A percentile compares a stretch with the other conserved stretches of the same genome.
These are phyloP conservation scores for Spodoptera exigua DNA, from an alignment of 2,888 invertebrate genomes.

Conservation along the genomic window DNA sequence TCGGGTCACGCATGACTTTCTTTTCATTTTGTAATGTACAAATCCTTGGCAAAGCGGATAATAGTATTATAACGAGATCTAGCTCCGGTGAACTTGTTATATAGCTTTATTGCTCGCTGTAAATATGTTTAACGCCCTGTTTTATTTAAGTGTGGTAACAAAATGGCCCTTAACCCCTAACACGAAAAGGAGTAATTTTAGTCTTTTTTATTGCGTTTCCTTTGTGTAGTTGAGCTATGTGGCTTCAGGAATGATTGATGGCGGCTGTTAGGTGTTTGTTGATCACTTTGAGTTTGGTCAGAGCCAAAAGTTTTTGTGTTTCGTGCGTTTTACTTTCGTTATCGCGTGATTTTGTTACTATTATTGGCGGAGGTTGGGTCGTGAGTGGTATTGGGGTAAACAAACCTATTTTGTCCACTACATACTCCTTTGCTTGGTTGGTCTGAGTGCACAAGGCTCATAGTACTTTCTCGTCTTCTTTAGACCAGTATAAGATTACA, in stretches of 20 bases:
- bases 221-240: conserved; percentile 49
- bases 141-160: conserved; percentile 35
- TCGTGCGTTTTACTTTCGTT: background rate
- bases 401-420: no score
- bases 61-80: no score
- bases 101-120: conserved; percentile 2
- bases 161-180: conserved; percentile 32
- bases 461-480: no score
- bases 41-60: no score
- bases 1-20: no score
- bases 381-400: no score
- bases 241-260: conserved; percentile 52
- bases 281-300: conserved; percentile 23
- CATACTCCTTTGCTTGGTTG: no score
- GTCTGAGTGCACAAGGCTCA: no score
- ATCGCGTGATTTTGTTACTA: background rate
- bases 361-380: background rate
- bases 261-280: conserved; percentile 33
- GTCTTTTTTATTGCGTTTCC: conserved; percentile 44
- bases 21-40: no score
- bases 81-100: no score
- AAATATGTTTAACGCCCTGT: conserved; percentile 26
- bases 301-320: conserved; percentile 11
- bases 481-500: no score
- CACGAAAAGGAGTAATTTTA: conserved; percentile 45